Evolutionary conservation across 2,797 vertebrate species (phyloP).

Genomic region (Champsocephalus esox): DNA sequence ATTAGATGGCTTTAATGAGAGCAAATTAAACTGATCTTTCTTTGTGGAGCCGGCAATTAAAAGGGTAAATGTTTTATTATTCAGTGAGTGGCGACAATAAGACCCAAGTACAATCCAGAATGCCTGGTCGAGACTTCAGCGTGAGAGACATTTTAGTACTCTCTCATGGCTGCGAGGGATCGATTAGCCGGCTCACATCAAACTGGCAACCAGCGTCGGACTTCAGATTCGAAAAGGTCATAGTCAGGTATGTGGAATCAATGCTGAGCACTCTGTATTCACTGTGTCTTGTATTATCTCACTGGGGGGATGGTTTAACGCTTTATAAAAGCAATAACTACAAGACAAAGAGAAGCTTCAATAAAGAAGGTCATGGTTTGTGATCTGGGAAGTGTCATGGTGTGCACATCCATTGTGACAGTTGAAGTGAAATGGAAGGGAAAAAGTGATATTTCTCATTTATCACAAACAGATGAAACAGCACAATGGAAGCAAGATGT

Average conservation of each 20-base stretch:
- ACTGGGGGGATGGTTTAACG: slow-evolving; percentile 52
- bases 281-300: slow-evolving; percentile 69
- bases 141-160: slow-evolving; percentile 57
- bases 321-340: slow-evolving; percentile 76
- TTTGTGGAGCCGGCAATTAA: slow-evolving; percentile 74
- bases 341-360: slow-evolving; percentile 73
- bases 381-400: slow-evolving; percentile 58
- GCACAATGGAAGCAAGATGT: slow-evolving; percentile 62
- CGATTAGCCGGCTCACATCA: slow-evolving; percentile 77
- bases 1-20: slow-evolving; percentile 77
- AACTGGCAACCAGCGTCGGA: slow-evolving; percentile 70
- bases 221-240: slow-evolving; percentile 84
- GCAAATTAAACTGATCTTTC: slow-evolving; percentile 82
- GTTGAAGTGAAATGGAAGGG: slow-evolving; percentile 57
- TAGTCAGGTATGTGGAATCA: slow-evolving; percentile 79
- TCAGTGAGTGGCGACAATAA: slow-evolving; percentile 64
- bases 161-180: slow-evolving; percentile 66
- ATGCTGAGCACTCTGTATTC: slow-evolving; percentile 81
- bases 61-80: slow-evolving; percentile 83
- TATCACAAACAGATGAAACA: slow-evolving; percentile 72
- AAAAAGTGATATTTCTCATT: slow-evolving; percentile 66
- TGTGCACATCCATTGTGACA: slow-evolving; percentile 61
- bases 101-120: slow-evolving; percentile 59
- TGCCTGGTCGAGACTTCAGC: slow-evolving; percentile 45
- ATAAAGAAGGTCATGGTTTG: slow-evolving; percentile 69